phyloP scores from a whole-genome alignment of 37 sponge, comb jelly and placozoan genomes.

The Oopsacas minuta region DNA sequence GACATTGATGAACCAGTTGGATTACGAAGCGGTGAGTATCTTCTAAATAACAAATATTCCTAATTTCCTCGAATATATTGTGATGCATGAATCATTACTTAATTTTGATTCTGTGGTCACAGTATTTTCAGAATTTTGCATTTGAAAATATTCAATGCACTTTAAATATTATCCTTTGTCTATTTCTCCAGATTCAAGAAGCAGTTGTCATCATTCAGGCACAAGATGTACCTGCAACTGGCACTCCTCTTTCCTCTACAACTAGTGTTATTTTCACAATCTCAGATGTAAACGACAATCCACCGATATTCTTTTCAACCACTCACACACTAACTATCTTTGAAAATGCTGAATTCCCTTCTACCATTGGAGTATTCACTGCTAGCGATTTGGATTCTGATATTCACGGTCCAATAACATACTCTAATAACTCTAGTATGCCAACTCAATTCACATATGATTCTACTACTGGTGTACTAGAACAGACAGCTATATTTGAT shows the following conservation, averaged over 20 bases:
- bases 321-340: background rate
- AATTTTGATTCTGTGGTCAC: no score
- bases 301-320: background rate
- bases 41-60: background rate
- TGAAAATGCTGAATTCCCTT: background rate
- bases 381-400: background rate
- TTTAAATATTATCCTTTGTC: no score
- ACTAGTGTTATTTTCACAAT: background rate
- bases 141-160: no score
- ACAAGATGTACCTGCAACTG: background rate
- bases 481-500: background rate
- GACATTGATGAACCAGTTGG: background rate
- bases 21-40: background rate
- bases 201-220: background rate
- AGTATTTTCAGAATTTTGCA: no score
- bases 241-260: background rate
- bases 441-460: background rate
- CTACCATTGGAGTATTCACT: background rate
- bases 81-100: no score
- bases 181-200: background rate
- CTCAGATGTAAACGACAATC: background rate
- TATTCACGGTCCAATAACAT: background rate
- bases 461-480: background rate
- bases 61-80: background rate
- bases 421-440: background rate